These are phyloP conservation scores for Dasypogon diadema DNA, from an alignment of 2,888 invertebrate genomes.

Conservation along the genomic window DNA sequence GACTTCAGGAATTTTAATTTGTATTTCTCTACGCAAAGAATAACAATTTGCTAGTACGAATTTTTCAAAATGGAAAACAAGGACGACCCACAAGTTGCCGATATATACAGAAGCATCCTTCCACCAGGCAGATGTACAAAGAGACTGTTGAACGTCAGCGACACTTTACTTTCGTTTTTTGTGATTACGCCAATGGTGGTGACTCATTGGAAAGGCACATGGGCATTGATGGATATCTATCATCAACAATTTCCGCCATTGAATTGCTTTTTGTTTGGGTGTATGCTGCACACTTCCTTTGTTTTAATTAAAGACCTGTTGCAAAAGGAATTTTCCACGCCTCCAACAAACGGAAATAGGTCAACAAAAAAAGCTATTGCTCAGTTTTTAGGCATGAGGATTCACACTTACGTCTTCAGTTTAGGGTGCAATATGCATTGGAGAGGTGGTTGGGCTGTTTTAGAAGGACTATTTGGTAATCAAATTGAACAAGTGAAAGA, in stretches of 20 bases:
- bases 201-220: slow-evolving; percentile 72
- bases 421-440: slow-evolving; percentile 71
- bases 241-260: slow-evolving; percentile 64
- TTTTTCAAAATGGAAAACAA: background rate
- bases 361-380: slow-evolving; percentile 46
- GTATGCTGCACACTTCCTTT: slow-evolving; percentile 71
- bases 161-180: slow-evolving; percentile 57
- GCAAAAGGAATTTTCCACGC: slow-evolving; percentile 60
- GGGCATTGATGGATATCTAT: slow-evolving; percentile 70
- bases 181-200: slow-evolving; percentile 69
- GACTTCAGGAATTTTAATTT: background rate
- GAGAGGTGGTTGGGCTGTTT: slow-evolving; percentile 57
- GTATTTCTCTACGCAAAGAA: background rate
- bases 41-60: too few species aligned
- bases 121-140: slow-evolving; percentile 56
- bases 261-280: slow-evolving; percentile 70
- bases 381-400: slow-evolving; percentile 53
- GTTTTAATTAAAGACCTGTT: slow-evolving; percentile 71
- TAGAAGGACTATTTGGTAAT: slow-evolving; percentile 56
- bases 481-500: background rate
- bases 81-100: background rate
- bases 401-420: slow-evolving; percentile 70
- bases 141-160: slow-evolving; percentile 55
- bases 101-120: slow-evolving; percentile 42
- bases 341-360: slow-evolving; percentile 33